Evolutionary conservation across 2,888 invertebrate genomes (phyloP).

Genomic region (Thera britannica): DNA sequence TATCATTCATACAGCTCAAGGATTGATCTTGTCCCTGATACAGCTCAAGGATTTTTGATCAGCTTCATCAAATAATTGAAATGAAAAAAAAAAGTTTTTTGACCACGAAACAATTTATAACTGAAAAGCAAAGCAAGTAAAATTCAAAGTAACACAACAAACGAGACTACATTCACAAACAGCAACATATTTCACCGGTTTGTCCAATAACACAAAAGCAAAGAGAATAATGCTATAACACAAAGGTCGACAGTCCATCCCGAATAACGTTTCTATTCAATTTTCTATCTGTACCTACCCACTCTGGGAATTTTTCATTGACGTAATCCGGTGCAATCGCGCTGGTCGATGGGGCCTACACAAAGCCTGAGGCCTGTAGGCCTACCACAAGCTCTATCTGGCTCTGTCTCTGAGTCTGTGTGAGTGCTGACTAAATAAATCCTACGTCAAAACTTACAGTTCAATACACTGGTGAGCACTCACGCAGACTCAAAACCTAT

Average conservation of each 20-base stretch:
- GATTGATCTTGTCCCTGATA: too few species aligned
- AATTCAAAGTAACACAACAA: conserved; percentile 4
- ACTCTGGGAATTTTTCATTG: conserved; percentile 68
- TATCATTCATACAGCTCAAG: too few species aligned
- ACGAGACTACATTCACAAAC: conserved; percentile 9
- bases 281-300: conserved; percentile 61
- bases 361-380: conserved; percentile 16
- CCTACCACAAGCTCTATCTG: too few species aligned
- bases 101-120: neutral
- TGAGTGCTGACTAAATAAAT: too few species aligned
- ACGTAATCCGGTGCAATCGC: conserved; percentile 65
- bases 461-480: too few species aligned
- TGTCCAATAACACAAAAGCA: conserved; percentile 39
- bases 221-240: conserved; percentile 52
- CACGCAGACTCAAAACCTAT: too few species aligned
- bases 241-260: conserved; percentile 57
- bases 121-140: neutral
- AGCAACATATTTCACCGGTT: conserved; percentile 26
- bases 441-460: too few species aligned
- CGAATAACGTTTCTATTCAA: conserved; percentile 68
- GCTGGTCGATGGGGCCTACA: conserved; percentile 24
- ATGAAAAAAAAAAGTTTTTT: neutral
- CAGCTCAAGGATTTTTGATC: too few species aligned
- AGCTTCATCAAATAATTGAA: too few species aligned
- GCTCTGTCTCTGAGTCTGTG: too few species aligned